phyloP scores from a whole-genome alignment of 2,888 invertebrate species.

The Standfussiana lucernea region DNA sequence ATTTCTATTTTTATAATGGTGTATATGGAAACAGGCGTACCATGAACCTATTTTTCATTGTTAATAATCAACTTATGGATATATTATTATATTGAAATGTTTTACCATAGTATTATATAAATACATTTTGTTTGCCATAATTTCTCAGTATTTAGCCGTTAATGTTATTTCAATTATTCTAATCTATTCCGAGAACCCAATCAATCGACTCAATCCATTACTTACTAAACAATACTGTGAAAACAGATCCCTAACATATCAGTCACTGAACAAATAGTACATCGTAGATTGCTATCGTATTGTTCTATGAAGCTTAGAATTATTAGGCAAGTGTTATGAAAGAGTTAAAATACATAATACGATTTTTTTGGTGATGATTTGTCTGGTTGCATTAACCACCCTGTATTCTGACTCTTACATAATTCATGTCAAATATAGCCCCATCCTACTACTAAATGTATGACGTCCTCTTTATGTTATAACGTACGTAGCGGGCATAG shows the following conservation, averaged over 20 bases:
- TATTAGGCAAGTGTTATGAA: slow-evolving; percentile 33
- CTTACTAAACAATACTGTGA: slow-evolving; percentile 14
- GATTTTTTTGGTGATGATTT: not conserved
- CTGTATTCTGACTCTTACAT: slow-evolving; percentile 38
- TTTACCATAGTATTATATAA: not conserved
- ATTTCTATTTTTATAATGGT: not conserved
- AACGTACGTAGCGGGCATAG: slow-evolving; percentile 52
- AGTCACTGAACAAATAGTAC: slow-evolving; percentile 34
- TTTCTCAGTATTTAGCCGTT: not conserved
- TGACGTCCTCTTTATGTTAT: slow-evolving; percentile 40
- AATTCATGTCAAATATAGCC: slow-evolving; percentile 19
- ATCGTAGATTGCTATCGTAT: slow-evolving; percentile 55
- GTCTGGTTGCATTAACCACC: not conserved
- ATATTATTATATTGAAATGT: not conserved
- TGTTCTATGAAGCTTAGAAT: slow-evolving; percentile 42
- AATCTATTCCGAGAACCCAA: slow-evolving; percentile 10
- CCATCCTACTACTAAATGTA: slow-evolving; percentile 44
- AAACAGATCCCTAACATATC: slow-evolving; percentile 17
- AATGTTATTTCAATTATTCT: slow-evolving; percentile 12
- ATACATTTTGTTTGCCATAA: not conserved
- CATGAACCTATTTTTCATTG: not conserved
- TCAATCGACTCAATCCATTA: slow-evolving; percentile 15
- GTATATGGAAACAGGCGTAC: not conserved
- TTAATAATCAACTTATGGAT: not conserved
- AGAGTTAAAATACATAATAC: slow-evolving; percentile 20